Percentiles rank a stretch among this genome's conserved stretches.
phyloP scores from a whole-genome alignment of 2,888 invertebrate genomes.

The Monoplex corrugatus region DNA sequence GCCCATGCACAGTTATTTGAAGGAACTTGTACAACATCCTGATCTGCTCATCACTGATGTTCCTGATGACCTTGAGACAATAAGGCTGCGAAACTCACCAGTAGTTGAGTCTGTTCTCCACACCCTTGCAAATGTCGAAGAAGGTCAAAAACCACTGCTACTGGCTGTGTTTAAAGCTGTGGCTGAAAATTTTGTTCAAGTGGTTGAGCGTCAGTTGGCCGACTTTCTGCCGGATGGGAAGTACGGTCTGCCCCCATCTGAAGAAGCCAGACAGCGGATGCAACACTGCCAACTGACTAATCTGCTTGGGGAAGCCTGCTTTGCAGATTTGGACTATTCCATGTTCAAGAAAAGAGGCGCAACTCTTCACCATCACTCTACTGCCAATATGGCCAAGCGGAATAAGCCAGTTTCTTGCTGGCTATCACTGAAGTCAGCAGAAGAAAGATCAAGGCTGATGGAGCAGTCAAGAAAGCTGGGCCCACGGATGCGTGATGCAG shows the following conservation, averaged over 20 bases:
- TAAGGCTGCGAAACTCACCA: background rate
- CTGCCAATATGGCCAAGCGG: background rate
- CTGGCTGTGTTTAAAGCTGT: too few relatives aligned
- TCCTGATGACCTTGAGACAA: background rate
- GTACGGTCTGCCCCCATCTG: too few relatives aligned
- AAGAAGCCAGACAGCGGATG: too few relatives aligned
- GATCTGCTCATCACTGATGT: too few relatives aligned
- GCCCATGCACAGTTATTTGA: background rate
- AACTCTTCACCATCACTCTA: background rate
- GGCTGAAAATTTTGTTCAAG: too few relatives aligned
- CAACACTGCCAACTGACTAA: background rate
- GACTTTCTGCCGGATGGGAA: too few relatives aligned
- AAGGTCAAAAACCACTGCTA: too few relatives aligned
- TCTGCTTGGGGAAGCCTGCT: background rate
- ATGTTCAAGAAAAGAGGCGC: background rate
- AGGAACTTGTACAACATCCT: background rate
- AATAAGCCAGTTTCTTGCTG: background rate
- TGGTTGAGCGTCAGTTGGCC: too few relatives aligned
- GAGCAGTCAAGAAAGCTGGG: too few relatives aligned
- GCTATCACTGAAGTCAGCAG: background rate
- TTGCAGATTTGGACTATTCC: background rate
- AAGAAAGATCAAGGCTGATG: background rate
- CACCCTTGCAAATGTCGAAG: too few relatives aligned
- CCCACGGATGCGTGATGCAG: background rate
- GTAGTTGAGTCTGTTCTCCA: too few relatives aligned